These are phyloP conservation scores for Catocala nupta DNA, from an alignment of 2,888 invertebrate species.

Conservation along the genomic window DNA sequence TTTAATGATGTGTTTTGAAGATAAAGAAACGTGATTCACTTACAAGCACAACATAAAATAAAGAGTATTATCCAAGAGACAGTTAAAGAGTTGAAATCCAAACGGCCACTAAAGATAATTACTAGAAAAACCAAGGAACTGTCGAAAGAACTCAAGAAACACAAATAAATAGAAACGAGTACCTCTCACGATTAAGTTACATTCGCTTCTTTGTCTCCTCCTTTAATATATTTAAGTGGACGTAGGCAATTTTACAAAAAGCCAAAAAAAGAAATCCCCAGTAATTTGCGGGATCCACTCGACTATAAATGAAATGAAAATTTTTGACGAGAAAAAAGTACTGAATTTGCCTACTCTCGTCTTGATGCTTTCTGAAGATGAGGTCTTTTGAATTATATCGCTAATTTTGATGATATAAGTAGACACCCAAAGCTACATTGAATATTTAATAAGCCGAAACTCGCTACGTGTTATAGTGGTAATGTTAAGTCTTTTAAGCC, in stretches of 20 bases:
- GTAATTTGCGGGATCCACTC: constrained; percentile 81
- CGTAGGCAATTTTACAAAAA: constrained; percentile 82
- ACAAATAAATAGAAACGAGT: constrained; percentile 56
- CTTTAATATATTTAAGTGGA: constrained; percentile 85
- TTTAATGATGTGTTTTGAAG: constrained; percentile 6
- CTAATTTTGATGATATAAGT: constrained; percentile 51
- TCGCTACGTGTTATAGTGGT: constrained; percentile 16
- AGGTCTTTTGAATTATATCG: constrained; percentile 55
- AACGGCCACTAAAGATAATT: constrained; percentile 38
- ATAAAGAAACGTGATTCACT: constrained; percentile 15
- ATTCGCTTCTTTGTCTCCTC: constrained; percentile 70
- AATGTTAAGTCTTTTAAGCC: constrained; percentile 12
- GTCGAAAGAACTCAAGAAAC: constrained; percentile 26
- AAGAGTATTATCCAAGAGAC: constrained; percentile 16
- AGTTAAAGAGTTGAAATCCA: constrained; percentile 31
- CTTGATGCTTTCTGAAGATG: constrained; percentile 52
- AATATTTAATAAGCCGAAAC: constrained; percentile 32
- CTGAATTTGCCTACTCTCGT: constrained; percentile 57
- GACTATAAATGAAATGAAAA: constrained; percentile 81
- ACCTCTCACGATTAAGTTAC: constrained; percentile 66
- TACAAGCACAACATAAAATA: constrained; percentile 6
- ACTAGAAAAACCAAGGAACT: constrained; percentile 26
- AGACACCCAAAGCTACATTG: constrained; percentile 24
- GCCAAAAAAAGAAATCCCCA: constrained; percentile 72
- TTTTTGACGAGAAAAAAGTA: constrained; percentile 72